Percentiles rank a stretch among this genome's conserved stretches.
These are phyloP conservation scores for Neogale vison DNA, from an alignment of 2,113 vertebrate species.

Conservation along the genomic window DNA sequence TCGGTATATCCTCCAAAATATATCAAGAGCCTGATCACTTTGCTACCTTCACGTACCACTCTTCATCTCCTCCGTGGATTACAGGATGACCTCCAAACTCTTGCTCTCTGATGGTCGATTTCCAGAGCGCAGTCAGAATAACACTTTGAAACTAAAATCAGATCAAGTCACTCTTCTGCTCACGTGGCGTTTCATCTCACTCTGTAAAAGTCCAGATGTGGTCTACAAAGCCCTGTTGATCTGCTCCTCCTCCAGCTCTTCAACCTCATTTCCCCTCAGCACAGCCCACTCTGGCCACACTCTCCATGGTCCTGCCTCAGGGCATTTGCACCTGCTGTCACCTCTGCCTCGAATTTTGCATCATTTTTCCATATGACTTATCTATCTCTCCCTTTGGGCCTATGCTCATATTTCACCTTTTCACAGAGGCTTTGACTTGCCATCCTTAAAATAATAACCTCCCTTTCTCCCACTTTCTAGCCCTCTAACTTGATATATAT, in stretches of 20 bases:
- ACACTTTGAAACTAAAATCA: background rate
- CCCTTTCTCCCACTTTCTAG: background rate
- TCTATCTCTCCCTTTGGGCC: background rate
- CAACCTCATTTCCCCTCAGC: background rate
- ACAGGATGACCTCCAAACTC: background rate
- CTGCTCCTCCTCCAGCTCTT: background rate
- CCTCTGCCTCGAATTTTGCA: background rate
- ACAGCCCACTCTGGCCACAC: no score
- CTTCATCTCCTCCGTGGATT: background rate
- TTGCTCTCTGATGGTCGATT: background rate
- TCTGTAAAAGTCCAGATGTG: background rate
- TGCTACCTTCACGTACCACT: background rate
- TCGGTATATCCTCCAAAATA: background rate
- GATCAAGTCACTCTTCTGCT: background rate
- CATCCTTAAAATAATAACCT: background rate
- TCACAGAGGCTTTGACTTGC: background rate
- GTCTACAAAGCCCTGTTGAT: background rate
- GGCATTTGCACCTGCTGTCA: background rate
- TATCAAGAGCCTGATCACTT: background rate
- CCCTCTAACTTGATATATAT: background rate
- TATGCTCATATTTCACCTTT: background rate
- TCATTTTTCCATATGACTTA: background rate
- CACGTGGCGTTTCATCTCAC: background rate
- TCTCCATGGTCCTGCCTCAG: background rate
- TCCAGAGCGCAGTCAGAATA: background rate